A percentile compares a stretch with the other conserved stretches of the same genome.
These are phyloP conservation scores for Tethya wilhelma DNA, from an alignment of 37 sponge, comb jelly and placozoan species.

Conservation along the genomic window DNA sequence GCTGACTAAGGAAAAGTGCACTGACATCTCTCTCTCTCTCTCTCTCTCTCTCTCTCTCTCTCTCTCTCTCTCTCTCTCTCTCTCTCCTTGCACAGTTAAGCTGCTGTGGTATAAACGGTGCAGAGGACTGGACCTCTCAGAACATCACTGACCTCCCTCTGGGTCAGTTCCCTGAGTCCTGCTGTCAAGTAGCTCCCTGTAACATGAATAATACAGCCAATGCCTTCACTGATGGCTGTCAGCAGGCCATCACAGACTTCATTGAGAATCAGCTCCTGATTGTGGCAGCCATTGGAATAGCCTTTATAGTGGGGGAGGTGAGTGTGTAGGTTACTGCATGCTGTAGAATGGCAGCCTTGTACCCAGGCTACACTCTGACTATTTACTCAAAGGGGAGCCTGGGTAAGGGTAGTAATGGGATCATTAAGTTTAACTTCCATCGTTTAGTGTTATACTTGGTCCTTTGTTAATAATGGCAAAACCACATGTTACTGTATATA, in stretches of 20 bases:
- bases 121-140: neutral
- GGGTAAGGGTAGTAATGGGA: no score
- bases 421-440: no score
- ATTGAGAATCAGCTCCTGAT: conserved; percentile 51
- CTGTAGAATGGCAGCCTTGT: neutral
- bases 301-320: conserved; percentile 70
- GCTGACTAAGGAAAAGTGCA: no score
- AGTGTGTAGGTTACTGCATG: conserved; percentile 5
- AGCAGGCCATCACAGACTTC: conserved; percentile 11
- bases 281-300: conserved; percentile 59
- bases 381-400: no score
- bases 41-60: conserved; percentile 58
- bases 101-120: conserved; percentile 40
- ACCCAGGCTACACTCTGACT: no score
- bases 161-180: conserved; percentile 12
- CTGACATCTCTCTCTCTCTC: conserved; percentile 26
- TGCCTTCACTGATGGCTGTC: conserved; percentile 19
- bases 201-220: conserved; percentile 1
- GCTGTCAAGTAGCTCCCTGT: neutral
- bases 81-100: conserved; percentile 5
- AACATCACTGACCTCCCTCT: neutral
- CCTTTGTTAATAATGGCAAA: no score
- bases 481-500: no score
- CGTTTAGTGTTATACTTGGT: no score
- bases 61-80: conserved; percentile 37